Percentiles rank a stretch among this genome's conserved stretches.
Evolutionary conservation across 2,888 invertebrate species (phyloP).

Genomic region (Bimastos eiseni): DNA sequence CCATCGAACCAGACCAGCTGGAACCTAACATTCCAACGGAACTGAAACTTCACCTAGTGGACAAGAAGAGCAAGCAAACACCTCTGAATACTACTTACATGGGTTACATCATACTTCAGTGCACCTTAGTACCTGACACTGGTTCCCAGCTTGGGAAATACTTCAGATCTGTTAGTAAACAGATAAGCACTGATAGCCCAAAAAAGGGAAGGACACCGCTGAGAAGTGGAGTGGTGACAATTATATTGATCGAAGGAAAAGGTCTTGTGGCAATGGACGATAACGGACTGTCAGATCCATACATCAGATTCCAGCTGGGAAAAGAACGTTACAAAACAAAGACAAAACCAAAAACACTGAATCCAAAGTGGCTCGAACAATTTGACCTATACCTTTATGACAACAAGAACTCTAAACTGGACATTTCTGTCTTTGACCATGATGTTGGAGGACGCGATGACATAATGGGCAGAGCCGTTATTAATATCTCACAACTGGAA

Average conservation of each 20-base stretch:
- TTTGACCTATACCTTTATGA: constrained; percentile 95
- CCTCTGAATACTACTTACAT: constrained; percentile 65
- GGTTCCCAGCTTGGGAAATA: constrained; percentile 19
- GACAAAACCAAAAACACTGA: constrained; percentile 75
- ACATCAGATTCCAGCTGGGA: constrained; percentile 94
- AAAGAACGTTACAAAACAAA: constrained; percentile 95
- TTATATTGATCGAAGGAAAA: constrained; percentile 92
- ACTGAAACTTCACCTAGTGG: constrained; percentile 73
- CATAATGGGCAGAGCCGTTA: constrained; percentile 82
- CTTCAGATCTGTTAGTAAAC: constrained; percentile 2
- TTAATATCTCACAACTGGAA: constrained; percentile 81
- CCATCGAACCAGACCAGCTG: constrained; percentile 32
- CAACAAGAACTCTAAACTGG: constrained; percentile 87
- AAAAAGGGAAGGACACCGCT: constrained; percentile 17
- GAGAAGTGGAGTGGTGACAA: constrained; percentile 95
- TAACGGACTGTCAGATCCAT: constrained; percentile 86
- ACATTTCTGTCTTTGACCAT: constrained; percentile 88
- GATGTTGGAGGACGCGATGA: constrained; percentile 81
- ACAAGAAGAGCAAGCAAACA: constrained; percentile 67
- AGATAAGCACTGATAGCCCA: background rate
- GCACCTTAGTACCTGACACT: constrained; percentile 81
- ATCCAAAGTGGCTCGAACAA: constrained; percentile 92
- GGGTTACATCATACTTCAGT: constrained; percentile 82
- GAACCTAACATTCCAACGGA: constrained; percentile 68
- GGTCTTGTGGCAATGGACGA: constrained; percentile 81